phyloP scores from a whole-genome alignment of 1,140 invertebrate genomes.

The Drosophila insularis region DNA sequence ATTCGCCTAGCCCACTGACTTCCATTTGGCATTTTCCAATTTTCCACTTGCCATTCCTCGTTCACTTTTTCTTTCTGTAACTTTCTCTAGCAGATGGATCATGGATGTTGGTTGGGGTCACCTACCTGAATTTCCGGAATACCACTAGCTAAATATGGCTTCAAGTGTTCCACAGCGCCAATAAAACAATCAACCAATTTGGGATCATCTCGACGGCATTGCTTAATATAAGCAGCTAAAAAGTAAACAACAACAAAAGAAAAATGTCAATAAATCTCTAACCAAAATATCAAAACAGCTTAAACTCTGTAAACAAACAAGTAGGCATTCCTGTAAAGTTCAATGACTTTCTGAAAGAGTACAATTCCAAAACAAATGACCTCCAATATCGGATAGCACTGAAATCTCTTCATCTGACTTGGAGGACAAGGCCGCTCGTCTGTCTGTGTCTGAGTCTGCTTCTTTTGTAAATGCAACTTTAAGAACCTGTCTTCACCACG shows the following conservation, averaged over 20 bases:
- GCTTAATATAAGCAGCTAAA: conserved; percentile 88
- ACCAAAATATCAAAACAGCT: conserved; percentile 24
- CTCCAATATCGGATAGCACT: conserved; percentile 9
- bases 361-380: conserved; percentile 18
- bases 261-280: not conserved
- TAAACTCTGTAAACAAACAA: conserved; percentile 37
- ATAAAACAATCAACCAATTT: conserved; percentile 86
- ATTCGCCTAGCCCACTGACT: conserved; percentile 47
- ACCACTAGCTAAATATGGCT: conserved; percentile 86
- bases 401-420: conserved; percentile 29
- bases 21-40: conserved; percentile 31
- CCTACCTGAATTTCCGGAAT: conserved; percentile 86
- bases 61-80: conserved; percentile 52
- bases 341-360: conserved; percentile 48
- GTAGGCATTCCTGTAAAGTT: conserved; percentile 53
- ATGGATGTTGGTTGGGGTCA: conserved; percentile 12
- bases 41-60: conserved; percentile 7
- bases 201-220: conserved; percentile 87
- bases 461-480: conserved; percentile 27
- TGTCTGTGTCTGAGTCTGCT: too few species aligned
- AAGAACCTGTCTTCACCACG: conserved; percentile 41
- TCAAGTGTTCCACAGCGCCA: conserved; percentile 85
- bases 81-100: conserved; percentile 32
- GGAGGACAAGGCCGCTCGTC: conserved; percentile 37
- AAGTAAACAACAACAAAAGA: conserved; percentile 23